A percentile compares a stretch with the other conserved stretches of the same genome.
Conservation (phyloP, 2,888 invertebrate genomes). For the Drosophila acutilabella region DNA sequence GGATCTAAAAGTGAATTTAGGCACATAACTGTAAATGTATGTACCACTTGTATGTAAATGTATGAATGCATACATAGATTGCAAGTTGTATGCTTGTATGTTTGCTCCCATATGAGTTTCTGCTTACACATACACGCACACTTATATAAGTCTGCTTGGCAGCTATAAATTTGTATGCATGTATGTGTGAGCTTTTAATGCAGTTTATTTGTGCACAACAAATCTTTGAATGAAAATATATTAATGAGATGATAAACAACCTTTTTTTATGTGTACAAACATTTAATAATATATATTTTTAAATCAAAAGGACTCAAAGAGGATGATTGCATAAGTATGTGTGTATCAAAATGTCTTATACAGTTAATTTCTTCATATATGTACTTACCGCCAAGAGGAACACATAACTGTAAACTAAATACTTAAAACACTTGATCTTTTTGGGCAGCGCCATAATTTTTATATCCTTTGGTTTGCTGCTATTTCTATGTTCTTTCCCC, state of each 20-base stretch:
- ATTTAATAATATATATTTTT: background rate
- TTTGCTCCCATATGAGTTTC: background rate
- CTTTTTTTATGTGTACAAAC: background rate
- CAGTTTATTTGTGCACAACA: background rate
- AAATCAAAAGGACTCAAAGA: background rate
- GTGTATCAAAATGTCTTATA: slow-evolving; percentile 3
- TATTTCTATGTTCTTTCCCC: slow-evolving; percentile 9
- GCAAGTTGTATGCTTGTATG: background rate
- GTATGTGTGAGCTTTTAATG: too few relatives aligned
- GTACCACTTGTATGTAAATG: too few relatives aligned
- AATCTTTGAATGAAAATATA: slow-evolving; percentile 1
- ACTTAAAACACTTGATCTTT: slow-evolving; percentile 85
- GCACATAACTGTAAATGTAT: too few relatives aligned
- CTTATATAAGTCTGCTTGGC: background rate
- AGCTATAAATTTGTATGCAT: background rate
- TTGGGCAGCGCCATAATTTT: slow-evolving; percentile 83
- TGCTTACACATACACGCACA: slow-evolving; percentile 7
- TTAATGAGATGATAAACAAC: background rate
- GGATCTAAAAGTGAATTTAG: too few relatives aligned
- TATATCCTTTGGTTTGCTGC: slow-evolving; percentile 14
- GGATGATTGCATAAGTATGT: slow-evolving; percentile 13
- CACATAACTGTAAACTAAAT: slow-evolving; percentile 85
- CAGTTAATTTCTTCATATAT: background rate
- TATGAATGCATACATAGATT: slow-evolving; percentile 12
- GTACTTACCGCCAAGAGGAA: slow-evolving; percentile 85